phyloP scores from a whole-genome alignment of 2,888 invertebrate genomes.

The Acrocera orbiculus region DNA sequence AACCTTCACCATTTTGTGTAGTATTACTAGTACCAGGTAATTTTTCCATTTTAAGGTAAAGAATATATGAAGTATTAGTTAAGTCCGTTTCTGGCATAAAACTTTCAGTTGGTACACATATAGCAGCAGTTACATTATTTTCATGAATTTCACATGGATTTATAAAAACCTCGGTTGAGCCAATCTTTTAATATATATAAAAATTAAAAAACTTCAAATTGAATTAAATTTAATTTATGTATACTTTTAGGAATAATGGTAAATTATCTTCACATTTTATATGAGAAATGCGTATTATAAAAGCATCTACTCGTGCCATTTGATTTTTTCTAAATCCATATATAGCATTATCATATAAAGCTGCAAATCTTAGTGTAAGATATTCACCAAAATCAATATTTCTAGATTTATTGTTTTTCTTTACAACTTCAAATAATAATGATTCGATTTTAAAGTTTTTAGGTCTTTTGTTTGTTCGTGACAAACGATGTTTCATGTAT shows the following conservation, averaged over 20 bases:
- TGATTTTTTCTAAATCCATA: constrained; percentile 23
- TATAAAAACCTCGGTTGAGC: constrained; percentile 53
- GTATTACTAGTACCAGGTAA: too few relatives aligned
- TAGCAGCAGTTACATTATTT: constrained; percentile 44
- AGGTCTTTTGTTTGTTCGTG: constrained; percentile 60
- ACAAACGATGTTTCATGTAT: constrained; percentile 85
- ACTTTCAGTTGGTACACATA: constrained; percentile 72
- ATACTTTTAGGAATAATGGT: constrained; percentile 64
- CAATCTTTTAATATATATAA: too few relatives aligned
- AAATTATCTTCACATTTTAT: constrained; percentile 86
- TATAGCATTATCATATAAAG: constrained; percentile 61
- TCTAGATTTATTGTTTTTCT: too few relatives aligned
- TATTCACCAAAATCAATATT: constrained; percentile 56
- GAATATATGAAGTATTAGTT: constrained; percentile 58
- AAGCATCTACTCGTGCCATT: constrained; percentile 64
- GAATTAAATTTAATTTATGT: too few relatives aligned
- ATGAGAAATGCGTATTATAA: constrained; percentile 74
- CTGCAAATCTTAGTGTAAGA: constrained; percentile 75
- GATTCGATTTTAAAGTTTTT: constrained; percentile 58
- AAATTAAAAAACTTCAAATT: too few relatives aligned
- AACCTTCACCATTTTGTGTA: constrained; percentile 36
- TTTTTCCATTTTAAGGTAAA: constrained; percentile 50
- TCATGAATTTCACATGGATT: constrained; percentile 50
- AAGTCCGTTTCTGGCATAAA: constrained; percentile 31
- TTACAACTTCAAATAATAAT: constrained; percentile 47